Evolutionary conservation across 1,140 invertebrate genomes (phyloP).

Genomic region (Drosophila erecta): DNA sequence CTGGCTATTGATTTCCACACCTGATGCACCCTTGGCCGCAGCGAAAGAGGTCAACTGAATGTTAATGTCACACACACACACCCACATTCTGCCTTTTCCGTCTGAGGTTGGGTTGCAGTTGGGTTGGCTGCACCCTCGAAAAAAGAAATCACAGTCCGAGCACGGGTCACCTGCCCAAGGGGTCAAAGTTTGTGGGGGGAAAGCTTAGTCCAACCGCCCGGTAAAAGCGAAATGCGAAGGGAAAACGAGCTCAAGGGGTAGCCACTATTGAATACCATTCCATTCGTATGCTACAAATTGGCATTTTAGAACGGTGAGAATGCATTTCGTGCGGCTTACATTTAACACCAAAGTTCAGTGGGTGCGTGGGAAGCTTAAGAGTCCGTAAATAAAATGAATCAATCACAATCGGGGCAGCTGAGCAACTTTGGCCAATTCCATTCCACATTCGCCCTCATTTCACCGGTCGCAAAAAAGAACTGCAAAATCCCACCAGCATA

Average conservation of each 20-base stretch:
- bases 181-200: conserved; percentile 60
- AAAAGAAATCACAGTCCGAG: conserved; percentile 73
- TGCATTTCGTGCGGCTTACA: conserved; percentile 31
- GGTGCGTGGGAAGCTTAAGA: conserved; percentile 74
- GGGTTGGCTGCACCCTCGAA: conserved; percentile 30
- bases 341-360: conserved; percentile 72
- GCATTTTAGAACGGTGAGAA: conserved; percentile 73
- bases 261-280: background rate
- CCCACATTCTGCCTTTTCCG: conserved; percentile 28
- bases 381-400: conserved; percentile 33
- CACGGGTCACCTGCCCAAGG: conserved; percentile 67
- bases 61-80: conserved; percentile 73
- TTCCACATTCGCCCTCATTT: conserved; percentile 63
- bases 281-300: conserved; percentile 15
- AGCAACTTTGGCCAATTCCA: conserved; percentile 51
- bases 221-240: conserved; percentile 25
- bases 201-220: conserved; percentile 41
- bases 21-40: conserved; percentile 74
- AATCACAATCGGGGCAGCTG: conserved; percentile 19
- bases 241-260: conserved; percentile 46
- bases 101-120: conserved; percentile 20
- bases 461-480: conserved; percentile 48
- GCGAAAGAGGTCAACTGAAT: conserved; percentile 77
- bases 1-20: conserved; percentile 76
- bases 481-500: background rate